Base-by-base conservation (phyloP, 2,888 invertebrate species). In the Quadroppia sp. region DNA sequence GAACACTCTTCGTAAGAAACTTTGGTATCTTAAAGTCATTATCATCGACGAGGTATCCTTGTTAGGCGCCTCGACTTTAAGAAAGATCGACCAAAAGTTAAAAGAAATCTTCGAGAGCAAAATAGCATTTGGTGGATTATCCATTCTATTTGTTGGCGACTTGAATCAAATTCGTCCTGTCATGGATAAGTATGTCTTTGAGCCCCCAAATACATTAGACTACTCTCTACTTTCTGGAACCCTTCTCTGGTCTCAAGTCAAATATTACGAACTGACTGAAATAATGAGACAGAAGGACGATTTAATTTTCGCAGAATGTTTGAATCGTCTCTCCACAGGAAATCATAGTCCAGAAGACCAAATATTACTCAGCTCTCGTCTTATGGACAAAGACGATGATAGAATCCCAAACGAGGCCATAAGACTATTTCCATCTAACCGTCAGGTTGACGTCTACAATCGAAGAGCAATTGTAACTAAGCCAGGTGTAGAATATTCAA, bases 131-230 rank as follows among this genome's bases (percentile, higher is more conserved):
- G 81, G 81, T 20, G 80, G 80, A 23, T 64, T 80, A 4, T 80
- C 80, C 13, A 77, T 82, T 9, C 73, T 81, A 15, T 76, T 79
- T 17, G 78, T 82, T 64, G 82, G 81, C 25, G 81, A 82, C 75
- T 78, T 76, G 11, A 59, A 69, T 23, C 76, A 76, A 53, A 1
- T 64, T 7, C 36, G 40, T 1, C 72, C 72, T 7, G 72, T 72
- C 1, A 48, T 56, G 15, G 76, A 75, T 64, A 6, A 36, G 4
- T 56, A 28, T 6, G n/a, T 64, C 3, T 76, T 70, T 73, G 2
- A 40, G 1, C n/a, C 48, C 2, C 9, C 30, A 23, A 50, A 17
- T n/a, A 28, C 20, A 3, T 45, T 20, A 2, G n/a, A 23, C 17
- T 36, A 45, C 15, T 17, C 48, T 73, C 1, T 25, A 1, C 11